Evolutionary conservation across 2,888 invertebrate genomes (phyloP).

Genomic region (Lingula anatina): DNA sequence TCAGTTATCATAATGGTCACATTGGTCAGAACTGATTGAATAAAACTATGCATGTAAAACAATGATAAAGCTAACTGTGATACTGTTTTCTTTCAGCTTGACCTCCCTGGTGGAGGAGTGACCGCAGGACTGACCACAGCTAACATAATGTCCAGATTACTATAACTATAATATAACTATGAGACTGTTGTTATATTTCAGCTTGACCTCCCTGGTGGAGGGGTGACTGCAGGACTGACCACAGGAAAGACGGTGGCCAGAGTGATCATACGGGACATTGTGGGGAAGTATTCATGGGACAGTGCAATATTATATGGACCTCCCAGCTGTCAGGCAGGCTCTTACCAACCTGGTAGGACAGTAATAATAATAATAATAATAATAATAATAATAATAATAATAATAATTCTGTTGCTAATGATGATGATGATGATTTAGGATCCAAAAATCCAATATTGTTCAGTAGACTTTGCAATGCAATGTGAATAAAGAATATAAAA

Average conservation of each 20-base stretch:
- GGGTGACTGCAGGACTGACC: slow-evolving; percentile 54
- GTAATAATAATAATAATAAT: too few relatives aligned
- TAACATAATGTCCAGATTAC: too few relatives aligned
- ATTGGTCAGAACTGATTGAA: too few relatives aligned
- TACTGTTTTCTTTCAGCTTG: slow-evolving; percentile 14
- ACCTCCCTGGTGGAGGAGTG: slow-evolving; percentile 72
- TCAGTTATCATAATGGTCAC: too few relatives aligned
- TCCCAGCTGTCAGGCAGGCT: slow-evolving; percentile 44
- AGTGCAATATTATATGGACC: slow-evolving; percentile 75
- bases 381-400: too few relatives aligned
- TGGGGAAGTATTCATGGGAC: slow-evolving; percentile 95
- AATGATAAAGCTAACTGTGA: not conserved
- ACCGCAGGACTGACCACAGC: slow-evolving; percentile 72
- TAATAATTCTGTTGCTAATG: too few relatives aligned
- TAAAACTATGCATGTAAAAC: too few relatives aligned
- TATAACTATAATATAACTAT: too few relatives aligned
- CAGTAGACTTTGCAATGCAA: too few relatives aligned
- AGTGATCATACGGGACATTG: slow-evolving; percentile 80
- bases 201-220: slow-evolving; percentile 67
- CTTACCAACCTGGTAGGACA: slow-evolving; percentile 41
- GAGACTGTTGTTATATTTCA: slow-evolving; percentile 8
- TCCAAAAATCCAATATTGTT: too few relatives aligned
- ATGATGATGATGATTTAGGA: too few relatives aligned
- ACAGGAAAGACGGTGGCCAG: slow-evolving; percentile 70
- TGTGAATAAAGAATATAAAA: too few relatives aligned